Evolutionary conservation across 2,888 invertebrate genomes (phyloP).

Genomic region (Hypomecis atomaria): DNA sequence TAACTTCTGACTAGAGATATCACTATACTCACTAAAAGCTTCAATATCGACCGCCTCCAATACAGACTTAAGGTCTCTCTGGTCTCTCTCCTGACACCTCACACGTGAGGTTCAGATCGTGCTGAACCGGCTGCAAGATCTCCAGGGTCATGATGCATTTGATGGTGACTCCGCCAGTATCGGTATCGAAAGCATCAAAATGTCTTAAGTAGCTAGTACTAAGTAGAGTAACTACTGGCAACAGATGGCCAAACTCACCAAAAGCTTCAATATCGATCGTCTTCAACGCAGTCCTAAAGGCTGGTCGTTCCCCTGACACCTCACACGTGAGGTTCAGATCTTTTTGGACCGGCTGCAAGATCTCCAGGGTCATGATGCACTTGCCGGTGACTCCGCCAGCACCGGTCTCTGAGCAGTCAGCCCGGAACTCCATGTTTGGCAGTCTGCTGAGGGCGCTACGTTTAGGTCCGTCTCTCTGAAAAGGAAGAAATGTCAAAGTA

Average conservation of each 20-base stretch:
- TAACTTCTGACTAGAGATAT: too few relatives aligned
- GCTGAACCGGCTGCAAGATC: slow-evolving; percentile 53
- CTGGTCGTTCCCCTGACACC: slow-evolving; percentile 72
- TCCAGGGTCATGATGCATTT: slow-evolving; percentile 58
- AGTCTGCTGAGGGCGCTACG: slow-evolving; percentile 45
- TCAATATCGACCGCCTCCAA: slow-evolving; percentile 54
- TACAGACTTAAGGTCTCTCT: slow-evolving; percentile 58
- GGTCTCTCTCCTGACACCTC: slow-evolving; percentile 76
- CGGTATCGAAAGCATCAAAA: too few relatives aligned
- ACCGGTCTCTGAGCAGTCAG: slow-evolving; percentile 53
- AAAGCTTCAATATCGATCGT: slow-evolving; percentile 55
- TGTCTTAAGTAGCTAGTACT: too few relatives aligned
- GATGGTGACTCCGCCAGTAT: slow-evolving; percentile 44
- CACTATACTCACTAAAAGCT: slow-evolving; percentile 63
- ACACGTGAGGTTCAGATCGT: slow-evolving; percentile 58
- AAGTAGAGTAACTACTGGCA: too few relatives aligned
- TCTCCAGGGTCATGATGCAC: slow-evolving; percentile 59
- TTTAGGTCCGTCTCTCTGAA: slow-evolving; percentile 49
- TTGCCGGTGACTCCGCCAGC: slow-evolving; percentile 50
- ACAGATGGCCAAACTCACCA: slow-evolving; percentile 52
- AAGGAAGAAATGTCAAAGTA: too few relatives aligned
- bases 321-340: slow-evolving; percentile 64
- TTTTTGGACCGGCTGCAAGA: slow-evolving; percentile 51
- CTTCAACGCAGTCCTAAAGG: slow-evolving; percentile 58
- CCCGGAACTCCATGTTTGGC: slow-evolving; percentile 51